phyloP scores from a whole-genome alignment of 2,113 vertebrate species.

The Archilochus colubris region DNA sequence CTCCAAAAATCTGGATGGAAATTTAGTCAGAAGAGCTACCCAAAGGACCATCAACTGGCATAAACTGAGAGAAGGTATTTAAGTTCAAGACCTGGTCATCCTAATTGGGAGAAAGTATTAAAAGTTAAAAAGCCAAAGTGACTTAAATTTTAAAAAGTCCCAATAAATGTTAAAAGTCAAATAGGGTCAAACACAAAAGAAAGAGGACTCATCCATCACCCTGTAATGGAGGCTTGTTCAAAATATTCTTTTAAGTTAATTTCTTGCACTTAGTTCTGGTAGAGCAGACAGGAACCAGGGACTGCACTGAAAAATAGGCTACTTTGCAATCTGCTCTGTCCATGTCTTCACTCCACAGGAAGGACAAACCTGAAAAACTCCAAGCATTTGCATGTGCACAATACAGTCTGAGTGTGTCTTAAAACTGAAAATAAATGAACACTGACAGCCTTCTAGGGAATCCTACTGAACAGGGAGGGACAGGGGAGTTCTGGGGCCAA shows the following conservation, averaged over 20 bases:
- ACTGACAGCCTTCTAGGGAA: neutral
- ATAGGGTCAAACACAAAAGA: neutral
- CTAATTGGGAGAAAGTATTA: conserved; percentile 48
- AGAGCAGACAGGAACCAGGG: neutral
- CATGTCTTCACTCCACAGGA: fast-evolving
- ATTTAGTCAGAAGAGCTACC: neutral
- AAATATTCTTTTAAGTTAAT: conserved; percentile 1
- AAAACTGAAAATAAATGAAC: neutral
- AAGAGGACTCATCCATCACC: neutral
- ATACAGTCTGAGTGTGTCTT: neutral
- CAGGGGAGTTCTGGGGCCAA: fast-evolving
- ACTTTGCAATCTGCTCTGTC: neutral
- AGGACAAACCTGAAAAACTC: neutral
- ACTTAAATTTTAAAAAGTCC: conserved; percentile 40
- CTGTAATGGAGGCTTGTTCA: neutral
- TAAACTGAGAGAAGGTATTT: neutral
- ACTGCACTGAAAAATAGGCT: neutral
- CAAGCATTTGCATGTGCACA: neutral
- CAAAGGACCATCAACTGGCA: neutral
- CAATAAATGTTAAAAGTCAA: neutral
- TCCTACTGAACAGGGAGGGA: neutral
- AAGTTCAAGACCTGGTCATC: conserved; percentile 37
- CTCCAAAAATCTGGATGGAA: neutral
- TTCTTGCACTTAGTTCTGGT: neutral
- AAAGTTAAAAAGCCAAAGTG: conserved; percentile 50